Evolutionary conservation across 1,140 invertebrate genomes (phyloP).

Genomic region (Pseudobourletiella spinata): DNA sequence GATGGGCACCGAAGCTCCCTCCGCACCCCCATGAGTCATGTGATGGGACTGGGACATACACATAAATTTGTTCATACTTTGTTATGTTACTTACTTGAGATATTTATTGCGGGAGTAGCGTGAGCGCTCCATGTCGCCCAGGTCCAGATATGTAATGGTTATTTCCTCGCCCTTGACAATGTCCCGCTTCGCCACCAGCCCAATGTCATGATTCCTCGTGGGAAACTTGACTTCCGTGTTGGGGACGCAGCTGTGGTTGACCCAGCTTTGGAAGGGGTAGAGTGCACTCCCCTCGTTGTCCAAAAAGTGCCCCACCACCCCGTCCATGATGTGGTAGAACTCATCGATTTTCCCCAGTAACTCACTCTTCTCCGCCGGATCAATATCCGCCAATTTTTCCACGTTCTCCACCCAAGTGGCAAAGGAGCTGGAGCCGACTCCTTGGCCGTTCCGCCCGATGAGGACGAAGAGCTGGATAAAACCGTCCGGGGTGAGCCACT

Average conservation of each 20-base stretch:
- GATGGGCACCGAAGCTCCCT: too few relatives aligned
- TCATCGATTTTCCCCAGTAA: conserved; percentile 69
- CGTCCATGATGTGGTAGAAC: conserved; percentile 72
- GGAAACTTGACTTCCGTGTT: conserved; percentile 68
- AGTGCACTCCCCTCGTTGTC: conserved; percentile 90
- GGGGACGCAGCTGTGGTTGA: conserved; percentile 86
- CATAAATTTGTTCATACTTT: too few relatives aligned
- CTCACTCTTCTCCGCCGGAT: conserved; percentile 48
- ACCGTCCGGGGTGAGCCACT: conserved; percentile 80
- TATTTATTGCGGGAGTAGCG: conserved; percentile 71
- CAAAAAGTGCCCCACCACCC: conserved; percentile 78
- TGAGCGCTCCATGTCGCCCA: conserved; percentile 67
- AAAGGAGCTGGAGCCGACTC: conserved; percentile 81
- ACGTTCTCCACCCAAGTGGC: conserved; percentile 75
- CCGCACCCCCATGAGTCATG: too few relatives aligned
- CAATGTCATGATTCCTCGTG: conserved; percentile 69
- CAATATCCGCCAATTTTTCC: conserved; percentile 49
- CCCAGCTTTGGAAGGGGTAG: conserved; percentile 70
- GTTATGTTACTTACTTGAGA: conserved; percentile 53
- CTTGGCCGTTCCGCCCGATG: conserved; percentile 87
- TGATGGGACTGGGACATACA: too few relatives aligned
- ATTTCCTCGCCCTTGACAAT: conserved; percentile 81
- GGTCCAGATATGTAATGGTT: conserved; percentile 81
- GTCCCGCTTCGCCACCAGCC: conserved; percentile 61
- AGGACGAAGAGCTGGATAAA: conserved; percentile 78